These are phyloP conservation scores for Atta cephalotes DNA, from an alignment of 1,140 invertebrate genomes.

Conservation along the genomic window DNA sequence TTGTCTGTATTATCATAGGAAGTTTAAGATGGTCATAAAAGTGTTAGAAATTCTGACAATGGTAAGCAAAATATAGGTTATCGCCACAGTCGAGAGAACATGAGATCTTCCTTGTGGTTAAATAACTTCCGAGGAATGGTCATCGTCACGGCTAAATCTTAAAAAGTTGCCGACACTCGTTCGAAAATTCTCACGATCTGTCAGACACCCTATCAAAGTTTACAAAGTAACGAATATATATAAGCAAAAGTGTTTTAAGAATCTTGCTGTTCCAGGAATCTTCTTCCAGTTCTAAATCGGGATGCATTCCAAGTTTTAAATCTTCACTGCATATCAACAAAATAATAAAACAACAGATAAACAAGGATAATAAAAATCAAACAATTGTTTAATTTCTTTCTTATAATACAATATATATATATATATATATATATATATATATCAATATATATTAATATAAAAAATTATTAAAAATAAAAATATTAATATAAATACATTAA, in stretches of 20 bases:
- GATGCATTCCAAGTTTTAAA: background rate
- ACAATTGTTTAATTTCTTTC: slow-evolving; percentile 7
- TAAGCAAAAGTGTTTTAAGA: slow-evolving; percentile 8
- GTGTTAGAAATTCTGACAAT: slow-evolving; percentile 76
- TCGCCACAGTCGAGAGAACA: slow-evolving; percentile 11
- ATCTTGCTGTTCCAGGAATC: slow-evolving; percentile 65
- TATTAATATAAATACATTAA: background rate
- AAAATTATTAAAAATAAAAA: no score
- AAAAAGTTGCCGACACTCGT: slow-evolving; percentile 28
- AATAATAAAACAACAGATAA: background rate
- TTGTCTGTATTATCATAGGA: slow-evolving; percentile 74
- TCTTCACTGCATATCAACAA: background rate
- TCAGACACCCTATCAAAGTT: background rate
- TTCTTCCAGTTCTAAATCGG: slow-evolving; percentile 25
- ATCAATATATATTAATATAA: no score
- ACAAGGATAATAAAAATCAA: background rate
- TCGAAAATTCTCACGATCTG: background rate
- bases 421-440: no score
- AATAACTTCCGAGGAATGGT: slow-evolving; percentile 52
- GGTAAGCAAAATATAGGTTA: slow-evolving; percentile 75
- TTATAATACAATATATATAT: no score
- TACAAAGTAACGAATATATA: slow-evolving; percentile 31
- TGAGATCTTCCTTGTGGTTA: slow-evolving; percentile 66
- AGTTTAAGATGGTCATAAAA: slow-evolving; percentile 79
- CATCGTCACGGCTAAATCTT: slow-evolving; percentile 71